Evolutionary conservation across 1,140 invertebrate genomes (phyloP).

Genomic region (Leptinotarsa texana): DNA sequence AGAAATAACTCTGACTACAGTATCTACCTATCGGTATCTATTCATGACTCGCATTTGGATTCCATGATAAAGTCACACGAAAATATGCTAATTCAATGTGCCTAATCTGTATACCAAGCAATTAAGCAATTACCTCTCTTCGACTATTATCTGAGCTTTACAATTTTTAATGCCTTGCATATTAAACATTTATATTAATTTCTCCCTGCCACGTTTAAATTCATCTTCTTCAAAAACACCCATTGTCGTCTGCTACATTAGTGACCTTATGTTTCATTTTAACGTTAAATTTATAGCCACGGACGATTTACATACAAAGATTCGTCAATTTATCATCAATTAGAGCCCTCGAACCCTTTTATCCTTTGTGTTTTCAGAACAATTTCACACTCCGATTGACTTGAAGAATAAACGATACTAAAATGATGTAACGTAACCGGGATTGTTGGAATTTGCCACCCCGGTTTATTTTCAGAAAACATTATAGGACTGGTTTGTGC

Average conservation of each 20-base stretch:
- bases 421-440: constrained; percentile 21
- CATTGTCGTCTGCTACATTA: constrained; percentile 16
- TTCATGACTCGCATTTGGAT: no score
- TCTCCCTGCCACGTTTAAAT: background rate
- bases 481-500: constrained; percentile 9
- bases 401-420: constrained; percentile 23
- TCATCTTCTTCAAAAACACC: background rate
- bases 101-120: background rate
- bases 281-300: constrained; percentile 21
- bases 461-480: constrained; percentile 4
- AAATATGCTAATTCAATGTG: background rate
- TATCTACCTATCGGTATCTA: no score
- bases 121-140: constrained; percentile 15
- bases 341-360: constrained; percentile 23
- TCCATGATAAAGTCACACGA: no score
- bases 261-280: constrained; percentile 1
- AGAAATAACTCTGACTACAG: no score
- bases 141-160: constrained; percentile 12
- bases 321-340: constrained; percentile 30
- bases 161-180: constrained; percentile 2
- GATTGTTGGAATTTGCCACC: constrained; percentile 5
- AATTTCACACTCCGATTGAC: constrained; percentile 21
- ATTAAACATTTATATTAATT: constrained; percentile 18
- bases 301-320: constrained; percentile 29
- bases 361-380: constrained; percentile 24